These are phyloP conservation scores for Agonum fuliginosum DNA, from an alignment of 2,888 invertebrate genomes.

Conservation along the genomic window DNA sequence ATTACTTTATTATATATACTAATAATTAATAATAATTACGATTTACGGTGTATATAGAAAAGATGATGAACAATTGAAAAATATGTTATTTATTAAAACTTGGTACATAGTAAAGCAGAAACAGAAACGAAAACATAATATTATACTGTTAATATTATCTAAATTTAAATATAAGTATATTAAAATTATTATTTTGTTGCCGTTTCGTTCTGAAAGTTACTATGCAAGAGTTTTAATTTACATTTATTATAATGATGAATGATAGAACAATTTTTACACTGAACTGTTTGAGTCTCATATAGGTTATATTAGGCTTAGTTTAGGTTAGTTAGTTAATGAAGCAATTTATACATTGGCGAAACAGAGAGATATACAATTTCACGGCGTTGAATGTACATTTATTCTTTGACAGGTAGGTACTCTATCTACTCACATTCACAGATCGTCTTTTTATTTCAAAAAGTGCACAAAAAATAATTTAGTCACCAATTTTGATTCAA, in stretches of 20 bases:
- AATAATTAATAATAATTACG: constrained; percentile 55
- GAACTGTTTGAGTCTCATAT: constrained; percentile 43
- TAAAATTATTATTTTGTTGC: constrained; percentile 1
- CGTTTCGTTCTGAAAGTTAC: constrained; percentile 30
- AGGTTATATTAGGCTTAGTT: background rate
- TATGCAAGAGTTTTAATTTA: constrained; percentile 31
- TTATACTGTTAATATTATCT: background rate
- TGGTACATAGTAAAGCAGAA: constrained; percentile 32
- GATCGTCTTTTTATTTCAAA: constrained; percentile 24
- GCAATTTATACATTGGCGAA: constrained; percentile 41
- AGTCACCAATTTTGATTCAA: constrained; percentile 18
- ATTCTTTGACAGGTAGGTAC: constrained; percentile 39
- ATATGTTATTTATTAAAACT: constrained; percentile 44
- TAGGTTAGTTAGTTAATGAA: constrained; percentile 31
- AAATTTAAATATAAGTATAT: background rate
- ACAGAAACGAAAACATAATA: constrained; percentile 37
- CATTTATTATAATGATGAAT: constrained; percentile 47
- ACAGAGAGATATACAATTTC: constrained; percentile 42
- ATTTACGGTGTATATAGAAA: constrained; percentile 56
- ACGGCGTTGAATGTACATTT: constrained; percentile 34
- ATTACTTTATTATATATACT: constrained; percentile 56
- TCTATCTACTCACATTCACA: constrained; percentile 27
- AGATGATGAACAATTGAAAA: constrained; percentile 55
- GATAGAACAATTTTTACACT: constrained; percentile 43
- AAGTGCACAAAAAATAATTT: constrained; percentile 34